Percentiles rank a stretch among this genome's conserved stretches.
Evolutionary conservation across 2,888 invertebrate species (phyloP).

Genomic region (Aphrophora alni): DNA sequence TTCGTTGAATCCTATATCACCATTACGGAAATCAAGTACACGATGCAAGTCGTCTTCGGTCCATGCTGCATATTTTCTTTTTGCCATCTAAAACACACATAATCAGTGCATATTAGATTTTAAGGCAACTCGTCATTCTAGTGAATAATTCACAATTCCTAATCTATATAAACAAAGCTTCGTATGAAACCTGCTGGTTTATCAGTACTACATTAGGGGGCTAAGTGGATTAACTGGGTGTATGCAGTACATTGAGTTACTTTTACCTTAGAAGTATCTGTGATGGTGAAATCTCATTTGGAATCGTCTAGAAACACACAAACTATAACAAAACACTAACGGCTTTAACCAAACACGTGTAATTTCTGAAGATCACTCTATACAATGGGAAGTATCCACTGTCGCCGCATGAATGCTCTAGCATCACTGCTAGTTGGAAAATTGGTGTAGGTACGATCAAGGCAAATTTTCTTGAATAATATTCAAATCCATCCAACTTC

Average conservation of each 20-base stretch:
- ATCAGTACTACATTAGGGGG: background rate
- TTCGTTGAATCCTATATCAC: slow-evolving; percentile 26
- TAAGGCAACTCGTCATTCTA: background rate
- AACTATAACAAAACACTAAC: background rate
- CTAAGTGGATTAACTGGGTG: too few species aligned
- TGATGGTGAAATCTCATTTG: too few species aligned
- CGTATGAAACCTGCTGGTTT: background rate
- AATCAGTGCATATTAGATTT: background rate
- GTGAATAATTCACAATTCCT: background rate
- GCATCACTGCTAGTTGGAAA: background rate
- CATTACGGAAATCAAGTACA: slow-evolving; percentile 15
- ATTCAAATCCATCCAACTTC: too few species aligned
- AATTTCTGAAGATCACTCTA: too few species aligned
- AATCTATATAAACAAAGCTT: background rate
- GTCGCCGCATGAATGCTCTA: background rate
- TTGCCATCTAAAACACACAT: slow-evolving; percentile 22
- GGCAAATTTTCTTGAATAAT: too few species aligned
- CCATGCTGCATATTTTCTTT: slow-evolving; percentile 25
- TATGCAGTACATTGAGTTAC: too few species aligned
- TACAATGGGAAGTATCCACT: too few species aligned
- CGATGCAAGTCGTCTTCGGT: slow-evolving; percentile 15
- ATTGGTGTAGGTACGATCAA: background rate
- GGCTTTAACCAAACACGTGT: background rate
- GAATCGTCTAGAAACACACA: background rate
- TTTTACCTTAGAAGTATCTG: too few species aligned